These are phyloP conservation scores for Drosophila mimetica DNA, from an alignment of 2,888 invertebrate species.

Conservation along the genomic window DNA sequence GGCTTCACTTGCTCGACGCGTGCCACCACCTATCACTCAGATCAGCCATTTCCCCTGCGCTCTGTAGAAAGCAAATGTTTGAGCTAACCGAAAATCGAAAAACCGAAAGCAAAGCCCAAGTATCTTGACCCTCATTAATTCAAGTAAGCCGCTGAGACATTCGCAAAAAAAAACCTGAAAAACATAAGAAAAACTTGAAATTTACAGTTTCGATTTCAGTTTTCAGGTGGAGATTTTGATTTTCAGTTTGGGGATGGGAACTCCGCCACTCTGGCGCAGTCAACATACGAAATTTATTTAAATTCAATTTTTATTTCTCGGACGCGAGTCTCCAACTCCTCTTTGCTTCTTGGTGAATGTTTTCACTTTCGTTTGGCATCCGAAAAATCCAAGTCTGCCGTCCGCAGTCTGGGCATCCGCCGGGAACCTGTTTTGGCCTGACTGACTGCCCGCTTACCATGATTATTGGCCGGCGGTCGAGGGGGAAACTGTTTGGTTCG, in stretches of 20 bases:
- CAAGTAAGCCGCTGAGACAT: conserved; percentile 61
- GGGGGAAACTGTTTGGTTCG: conserved; percentile 16
- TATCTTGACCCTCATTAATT: conserved; percentile 78
- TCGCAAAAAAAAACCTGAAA: conserved; percentile 41
- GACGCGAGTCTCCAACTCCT: conserved; percentile 14
- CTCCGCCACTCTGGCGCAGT: conserved; percentile 47
- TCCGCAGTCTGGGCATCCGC: conserved; percentile 41
- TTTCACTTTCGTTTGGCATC: conserved; percentile 78
- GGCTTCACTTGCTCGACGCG: conserved; percentile 38
- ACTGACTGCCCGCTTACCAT: conserved; percentile 79
- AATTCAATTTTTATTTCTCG: conserved; percentile 75
- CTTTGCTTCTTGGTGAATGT: conserved; percentile 58
- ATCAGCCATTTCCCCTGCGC: conserved; percentile 20
- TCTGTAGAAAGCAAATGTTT: conserved; percentile 40
- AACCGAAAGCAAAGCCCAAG: conserved; percentile 52
- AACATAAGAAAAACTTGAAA: conserved; percentile 44
- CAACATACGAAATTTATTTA: conserved; percentile 81
- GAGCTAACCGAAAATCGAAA: conserved; percentile 30
- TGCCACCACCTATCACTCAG: conserved; percentile 15
- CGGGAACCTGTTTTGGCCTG: conserved; percentile 54
- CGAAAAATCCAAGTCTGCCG: conserved; percentile 60
- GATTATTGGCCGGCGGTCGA: conserved; percentile 67
- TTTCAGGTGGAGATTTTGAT: conserved; percentile 36
- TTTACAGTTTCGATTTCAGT: conserved; percentile 52
- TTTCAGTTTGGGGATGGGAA: conserved; percentile 11